phyloP scores from a whole-genome alignment of 2,113 vertebrate species.

The Chloroceryle aenea region DNA sequence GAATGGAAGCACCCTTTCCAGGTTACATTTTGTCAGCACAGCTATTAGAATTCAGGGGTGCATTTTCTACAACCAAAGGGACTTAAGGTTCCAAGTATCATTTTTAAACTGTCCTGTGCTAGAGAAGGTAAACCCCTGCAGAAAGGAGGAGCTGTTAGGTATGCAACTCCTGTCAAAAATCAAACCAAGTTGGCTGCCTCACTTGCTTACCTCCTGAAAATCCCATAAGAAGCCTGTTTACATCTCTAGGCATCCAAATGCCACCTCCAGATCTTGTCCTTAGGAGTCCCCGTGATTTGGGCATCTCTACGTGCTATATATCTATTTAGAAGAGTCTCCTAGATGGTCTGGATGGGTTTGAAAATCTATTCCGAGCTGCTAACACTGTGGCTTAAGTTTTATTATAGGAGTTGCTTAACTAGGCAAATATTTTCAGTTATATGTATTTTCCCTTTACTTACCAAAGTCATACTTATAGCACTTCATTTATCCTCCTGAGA shows the following conservation, averaged over 20 bases:
- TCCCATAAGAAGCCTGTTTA: background rate
- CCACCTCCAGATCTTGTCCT: background rate
- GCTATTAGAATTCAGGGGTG: background rate
- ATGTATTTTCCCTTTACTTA: conserved; percentile 35
- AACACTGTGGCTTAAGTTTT: background rate
- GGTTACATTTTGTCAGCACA: fast-evolving
- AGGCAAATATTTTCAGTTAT: conserved; percentile 55
- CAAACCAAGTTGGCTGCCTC: background rate
- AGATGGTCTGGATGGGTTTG: background rate
- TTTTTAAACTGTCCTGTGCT: background rate
- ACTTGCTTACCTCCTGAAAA: background rate
- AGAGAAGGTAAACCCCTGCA: background rate
- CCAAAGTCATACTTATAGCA: background rate
- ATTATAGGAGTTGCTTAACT: conserved; percentile 47
- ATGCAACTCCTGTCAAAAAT: background rate
- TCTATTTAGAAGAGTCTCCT: conserved; percentile 9
- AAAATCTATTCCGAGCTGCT: conserved; percentile 24
- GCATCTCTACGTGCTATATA: background rate
- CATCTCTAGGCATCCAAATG: background rate
- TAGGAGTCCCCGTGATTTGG: background rate
- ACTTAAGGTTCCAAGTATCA: background rate
- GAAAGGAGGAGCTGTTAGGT: background rate
- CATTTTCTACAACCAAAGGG: background rate
- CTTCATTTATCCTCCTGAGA: conserved; percentile 59
- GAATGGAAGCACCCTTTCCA: background rate